Evolutionary conservation across 2,888 invertebrate genomes (phyloP), one percentile per base, ranked within the genome.

Genomic region (Eledone cirrhosa): DNA sequence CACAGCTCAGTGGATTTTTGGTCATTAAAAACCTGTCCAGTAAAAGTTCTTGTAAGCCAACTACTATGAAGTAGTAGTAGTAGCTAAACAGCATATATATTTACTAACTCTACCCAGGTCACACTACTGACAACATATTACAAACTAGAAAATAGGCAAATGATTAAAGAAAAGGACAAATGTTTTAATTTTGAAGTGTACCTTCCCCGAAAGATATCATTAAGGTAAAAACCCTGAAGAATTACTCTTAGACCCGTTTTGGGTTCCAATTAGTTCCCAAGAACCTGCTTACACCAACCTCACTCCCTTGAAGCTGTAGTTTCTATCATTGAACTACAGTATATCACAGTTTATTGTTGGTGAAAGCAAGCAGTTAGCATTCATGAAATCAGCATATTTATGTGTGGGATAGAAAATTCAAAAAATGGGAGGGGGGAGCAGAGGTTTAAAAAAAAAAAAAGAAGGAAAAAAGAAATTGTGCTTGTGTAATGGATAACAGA

Each of bases 321-420:
- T 72, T 33, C 69, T 27, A 27, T 33, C 72, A n/a, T 41, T 72
- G 31, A 72, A 31, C 72, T 72, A 72, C 72, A 72, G 72, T 31
- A 72, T 72, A 72, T 72, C 72, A 72, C 72, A 72, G 72, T 72
- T 72, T 33, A 72, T 41, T 72, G 72, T 72, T 72, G 72, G 72
- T 72, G 72, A 72, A 72, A 72, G 33, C 72, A 72, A 72, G 72
- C 41, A n/a, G 41, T 72, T 41, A 41, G n/a, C 41, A 41, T 72
- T 41, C 72, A 41, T 41, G 41, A 72, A 72, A 72, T 41, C 22
- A 33, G n/a, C 22, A 33, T 72, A 41, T 72, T 72, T 72, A 72
- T 41, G 41, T 72, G 31, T 22, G 8, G 41, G 41, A 41, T 72
- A 72, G 22, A 69, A 72, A 72, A 41, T 72, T 72, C 41, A 67